Conservation (phyloP, 2,113 vertebrate species). For the Podarcis raffonei region DNA sequence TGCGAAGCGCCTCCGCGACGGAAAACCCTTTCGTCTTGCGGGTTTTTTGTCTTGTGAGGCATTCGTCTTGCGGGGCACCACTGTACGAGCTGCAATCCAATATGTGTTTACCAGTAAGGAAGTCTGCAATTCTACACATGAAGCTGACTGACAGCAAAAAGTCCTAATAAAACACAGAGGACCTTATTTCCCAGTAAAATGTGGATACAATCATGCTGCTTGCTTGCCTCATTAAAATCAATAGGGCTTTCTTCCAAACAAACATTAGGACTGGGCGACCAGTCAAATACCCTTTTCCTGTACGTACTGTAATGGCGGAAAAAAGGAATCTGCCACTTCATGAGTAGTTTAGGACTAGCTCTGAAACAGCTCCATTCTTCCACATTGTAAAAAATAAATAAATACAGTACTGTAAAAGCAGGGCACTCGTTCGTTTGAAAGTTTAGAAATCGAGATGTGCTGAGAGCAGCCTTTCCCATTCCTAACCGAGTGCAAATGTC, state of each 20-base stretch:
- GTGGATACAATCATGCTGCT: not conserved
- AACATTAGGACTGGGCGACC: not conserved
- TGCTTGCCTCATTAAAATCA: not conserved
- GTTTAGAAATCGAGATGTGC: not conserved
- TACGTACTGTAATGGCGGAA: not conserved
- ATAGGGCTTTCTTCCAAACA: not conserved
- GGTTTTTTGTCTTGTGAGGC: too few relatives aligned
- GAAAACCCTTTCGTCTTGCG: too few relatives aligned
- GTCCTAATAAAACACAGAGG: not conserved
- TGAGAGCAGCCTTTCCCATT: not conserved
- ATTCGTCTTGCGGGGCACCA: too few relatives aligned
- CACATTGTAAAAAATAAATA: not conserved
- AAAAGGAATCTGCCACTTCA: not conserved
- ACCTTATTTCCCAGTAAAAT: not conserved
- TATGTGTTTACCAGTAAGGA: not conserved
- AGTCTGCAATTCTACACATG: not conserved
- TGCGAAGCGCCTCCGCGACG: too few relatives aligned
- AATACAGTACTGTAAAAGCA: not conserved
- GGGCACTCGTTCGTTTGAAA: not conserved
- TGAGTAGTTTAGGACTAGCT: conserved; percentile 37
- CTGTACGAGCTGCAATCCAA: not conserved
- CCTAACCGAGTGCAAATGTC: not conserved
- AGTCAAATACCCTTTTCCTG: not conserved
- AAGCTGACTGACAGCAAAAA: not conserved
- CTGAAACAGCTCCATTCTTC: conserved; percentile 27